Evolutionary conservation across 2,113 vertebrate species (phyloP).

Genomic region (Perca flavescens): DNA sequence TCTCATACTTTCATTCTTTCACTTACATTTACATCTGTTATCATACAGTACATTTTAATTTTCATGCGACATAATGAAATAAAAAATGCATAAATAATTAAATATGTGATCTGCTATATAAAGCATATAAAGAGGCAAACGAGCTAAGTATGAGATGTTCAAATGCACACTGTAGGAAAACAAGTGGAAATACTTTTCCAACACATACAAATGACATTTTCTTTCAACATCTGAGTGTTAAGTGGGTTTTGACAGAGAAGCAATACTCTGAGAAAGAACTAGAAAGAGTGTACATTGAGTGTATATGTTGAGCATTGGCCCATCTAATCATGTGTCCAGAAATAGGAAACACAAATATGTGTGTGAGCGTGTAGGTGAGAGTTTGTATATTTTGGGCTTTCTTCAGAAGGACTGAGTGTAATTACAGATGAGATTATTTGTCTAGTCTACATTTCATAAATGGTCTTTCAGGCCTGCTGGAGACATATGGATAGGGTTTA

Average conservation of each 20-base stretch:
- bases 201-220: conserved; percentile 37
- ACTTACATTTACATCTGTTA: background rate
- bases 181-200: conserved; percentile 22
- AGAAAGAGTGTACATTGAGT: background rate
- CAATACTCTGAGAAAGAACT: conserved; percentile 7
- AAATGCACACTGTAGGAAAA: background rate
- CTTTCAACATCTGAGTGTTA: conserved; percentile 26
- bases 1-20: background rate
- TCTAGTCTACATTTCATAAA: conserved; percentile 26
- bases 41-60: background rate
- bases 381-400: conserved; percentile 4
- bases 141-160: background rate
- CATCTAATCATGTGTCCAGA: conserved; percentile 6
- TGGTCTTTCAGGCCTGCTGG: background rate
- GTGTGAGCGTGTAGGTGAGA: background rate
- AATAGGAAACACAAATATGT: conserved; percentile 12
- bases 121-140: background rate
- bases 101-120: background rate
- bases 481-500: background rate
- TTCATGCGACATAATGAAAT: background rate
- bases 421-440: conserved; percentile 11
- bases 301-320: background rate
- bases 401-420: background rate
- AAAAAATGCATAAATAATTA: background rate
- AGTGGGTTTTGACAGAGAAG: conserved; percentile 32